Percentiles rank a stretch among this genome's conserved stretches.
These are phyloP conservation scores for Natrix natrix DNA, from an alignment of 2,797 vertebrate species.

Conservation along the genomic window DNA sequence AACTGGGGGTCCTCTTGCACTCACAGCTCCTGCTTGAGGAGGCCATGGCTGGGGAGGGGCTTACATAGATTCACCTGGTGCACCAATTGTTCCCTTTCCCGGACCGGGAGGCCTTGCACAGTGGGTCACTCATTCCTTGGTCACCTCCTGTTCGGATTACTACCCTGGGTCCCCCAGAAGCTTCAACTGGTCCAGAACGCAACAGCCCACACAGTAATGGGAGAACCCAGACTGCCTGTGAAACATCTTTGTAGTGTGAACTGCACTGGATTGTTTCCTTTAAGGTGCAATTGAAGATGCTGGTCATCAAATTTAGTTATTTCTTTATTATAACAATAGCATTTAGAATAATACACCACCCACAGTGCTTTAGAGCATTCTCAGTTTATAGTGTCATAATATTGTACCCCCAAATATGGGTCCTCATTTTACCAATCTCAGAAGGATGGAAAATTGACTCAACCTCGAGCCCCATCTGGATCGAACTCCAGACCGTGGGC, in stretches of 20 bases:
- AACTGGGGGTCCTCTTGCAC: too few relatives aligned
- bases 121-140: background rate
- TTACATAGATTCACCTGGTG: too few relatives aligned
- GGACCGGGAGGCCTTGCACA: background rate
- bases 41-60: too few relatives aligned
- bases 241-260: background rate
- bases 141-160: background rate
- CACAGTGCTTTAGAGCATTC: background rate
- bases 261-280: too few relatives aligned
- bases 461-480: background rate
- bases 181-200: background rate
- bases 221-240: background rate
- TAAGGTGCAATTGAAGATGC: background rate
- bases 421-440: background rate
- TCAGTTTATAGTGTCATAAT: background rate
- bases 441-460: background rate
- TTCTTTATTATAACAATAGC: background rate
- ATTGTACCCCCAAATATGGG: background rate
- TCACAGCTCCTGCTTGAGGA: too few relatives aligned
- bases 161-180: too few relatives aligned
- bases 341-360: background rate
- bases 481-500: background rate
- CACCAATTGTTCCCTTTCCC: too few relatives aligned
- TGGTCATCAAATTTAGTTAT: background rate
- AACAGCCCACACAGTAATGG: background rate